Conservation (phyloP, 1,140 invertebrate species). For the Drosophila aff. region DNA sequence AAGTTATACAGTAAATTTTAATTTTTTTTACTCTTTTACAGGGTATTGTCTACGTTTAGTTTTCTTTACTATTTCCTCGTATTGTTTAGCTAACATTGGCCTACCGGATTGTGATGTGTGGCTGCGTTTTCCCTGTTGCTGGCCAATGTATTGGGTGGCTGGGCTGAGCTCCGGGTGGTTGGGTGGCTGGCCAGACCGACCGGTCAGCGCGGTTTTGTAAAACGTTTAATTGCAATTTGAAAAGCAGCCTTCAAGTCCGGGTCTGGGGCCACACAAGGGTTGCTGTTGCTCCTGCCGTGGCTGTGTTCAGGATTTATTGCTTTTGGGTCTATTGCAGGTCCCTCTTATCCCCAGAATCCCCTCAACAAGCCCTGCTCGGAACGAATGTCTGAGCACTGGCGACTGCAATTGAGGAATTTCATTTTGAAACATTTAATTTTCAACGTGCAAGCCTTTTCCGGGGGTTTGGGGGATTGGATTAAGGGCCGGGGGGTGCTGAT, state of each 20-base stretch:
- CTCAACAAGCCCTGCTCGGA: constrained; percentile 8
- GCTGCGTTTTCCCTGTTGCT: constrained; percentile 14
- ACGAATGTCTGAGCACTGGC: constrained; percentile 67
- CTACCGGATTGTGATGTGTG: constrained; percentile 21
- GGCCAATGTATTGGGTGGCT: constrained; percentile 4
- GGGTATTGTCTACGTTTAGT: constrained; percentile 6
- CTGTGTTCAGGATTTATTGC: constrained; percentile 74
- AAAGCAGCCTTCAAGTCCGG: constrained; percentile 61
- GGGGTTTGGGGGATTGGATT: constrained; percentile 10
- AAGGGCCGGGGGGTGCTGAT: constrained; percentile 30
- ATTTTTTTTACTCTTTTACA: background rate
- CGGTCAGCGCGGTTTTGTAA: constrained; percentile 81
- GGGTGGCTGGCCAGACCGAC: constrained; percentile 55
- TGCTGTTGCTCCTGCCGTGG: constrained; percentile 35
- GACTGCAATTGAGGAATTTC: constrained; percentile 83
- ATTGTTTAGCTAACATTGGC: constrained; percentile 77
- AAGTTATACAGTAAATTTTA: no score
- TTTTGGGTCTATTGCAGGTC: constrained; percentile 72
- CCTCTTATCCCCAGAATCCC: background rate
- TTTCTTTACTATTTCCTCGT: background rate
- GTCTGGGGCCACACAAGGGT: constrained; percentile 55
- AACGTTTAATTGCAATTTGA: constrained; percentile 83
- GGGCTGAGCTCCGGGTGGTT: constrained; percentile 12
- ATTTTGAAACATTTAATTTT: constrained; percentile 83
- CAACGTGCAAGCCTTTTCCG: constrained; percentile 62